Evolutionary conservation across 2,888 invertebrate species (phyloP).

Genomic region (Tiliacea aurago): DNA sequence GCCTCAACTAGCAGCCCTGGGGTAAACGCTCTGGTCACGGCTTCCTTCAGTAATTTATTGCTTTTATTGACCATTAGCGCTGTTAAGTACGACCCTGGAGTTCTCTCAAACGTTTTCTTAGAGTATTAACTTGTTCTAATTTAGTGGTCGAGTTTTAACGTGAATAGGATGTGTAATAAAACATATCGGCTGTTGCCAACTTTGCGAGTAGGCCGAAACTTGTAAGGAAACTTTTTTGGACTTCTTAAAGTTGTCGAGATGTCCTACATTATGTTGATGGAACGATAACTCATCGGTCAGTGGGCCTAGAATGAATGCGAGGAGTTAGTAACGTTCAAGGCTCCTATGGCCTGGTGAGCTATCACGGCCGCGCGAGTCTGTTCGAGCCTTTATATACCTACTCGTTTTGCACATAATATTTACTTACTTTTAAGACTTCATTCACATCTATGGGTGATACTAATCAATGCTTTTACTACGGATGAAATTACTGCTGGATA

Average conservation of each 20-base stretch:
- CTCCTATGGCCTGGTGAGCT: no score
- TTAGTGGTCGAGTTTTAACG: slow-evolving; percentile 64
- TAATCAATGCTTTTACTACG: no score
- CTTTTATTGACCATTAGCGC: slow-evolving; percentile 77
- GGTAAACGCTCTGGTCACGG: slow-evolving; percentile 66
- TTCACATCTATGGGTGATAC: no score
- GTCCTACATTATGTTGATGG: slow-evolving; percentile 18
- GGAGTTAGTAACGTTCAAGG: no score
- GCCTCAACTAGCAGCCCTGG: slow-evolving; percentile 57
- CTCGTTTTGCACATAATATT: no score
- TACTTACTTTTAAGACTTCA: no score
- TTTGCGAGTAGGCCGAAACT: slow-evolving; percentile 28
- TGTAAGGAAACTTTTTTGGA: slow-evolving; percentile 23
- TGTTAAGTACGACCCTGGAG: slow-evolving; percentile 67
- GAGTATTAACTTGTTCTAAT: slow-evolving; percentile 70
- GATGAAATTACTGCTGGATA: no score
- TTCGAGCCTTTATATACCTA: no score
- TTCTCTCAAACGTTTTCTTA: slow-evolving; percentile 65
- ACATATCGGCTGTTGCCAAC: slow-evolving; percentile 43
- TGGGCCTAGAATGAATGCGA: no score
- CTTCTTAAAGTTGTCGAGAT: slow-evolving; percentile 31
- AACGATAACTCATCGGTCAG: slow-evolving; percentile 37
- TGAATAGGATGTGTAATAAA: slow-evolving; percentile 55
- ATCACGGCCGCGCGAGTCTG: no score
- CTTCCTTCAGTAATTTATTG: slow-evolving; percentile 71